Base-by-base conservation (phyloP, 2,888 invertebrate species). In the Leptodirus hochenwartii region DNA sequence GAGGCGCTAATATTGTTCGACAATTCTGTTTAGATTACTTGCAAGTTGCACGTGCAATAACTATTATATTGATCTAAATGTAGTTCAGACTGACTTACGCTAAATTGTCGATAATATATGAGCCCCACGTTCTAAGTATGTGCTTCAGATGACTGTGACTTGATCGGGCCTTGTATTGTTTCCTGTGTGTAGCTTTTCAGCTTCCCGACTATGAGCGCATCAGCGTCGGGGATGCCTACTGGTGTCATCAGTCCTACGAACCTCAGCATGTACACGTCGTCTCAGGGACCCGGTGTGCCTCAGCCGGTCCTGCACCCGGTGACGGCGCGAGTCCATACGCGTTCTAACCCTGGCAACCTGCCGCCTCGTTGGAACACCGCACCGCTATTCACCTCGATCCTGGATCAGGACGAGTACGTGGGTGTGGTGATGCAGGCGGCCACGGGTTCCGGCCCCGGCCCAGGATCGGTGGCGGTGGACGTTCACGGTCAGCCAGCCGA, bases 331-430 rank as follows among this genome's bases (percentile, higher is more conserved):
- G 16, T 10, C n/a, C 9, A 9, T 26, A 34, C 29, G 32, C 68
- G 73, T 41, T 72, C 74, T 35, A 72, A 74, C 37, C 67, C 79
- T 41, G 49, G 56, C 47, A 54, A 49, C 40, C 50, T 49, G 40
- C 52, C 54, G 35, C 69, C 63, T 37, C 73, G 88, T 47, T 91
- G 90, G 90, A 85, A 77, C 52, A 69, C 80, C 30, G 66, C 68
- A 26, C 27, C 27, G 8, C 76, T 84, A 30, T 88, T 90, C 62
- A 75, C 90, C 42, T 72, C 78, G 30, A n/a, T 8, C 20, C 61
- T 87, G 46, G 93, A 93, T 38, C 54, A 55, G 51, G 91, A 91
- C 51, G 91, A 93, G 59, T 91, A n/a, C n/a, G n/a, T 93, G 59
- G 85, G 78, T 52, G 84, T 91, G 69, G 85, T 87, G 62, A 77